These are phyloP conservation scores for Helicorthomorpha holstii DNA, from an alignment of 1,140 invertebrate genomes.

Conservation along the genomic window DNA sequence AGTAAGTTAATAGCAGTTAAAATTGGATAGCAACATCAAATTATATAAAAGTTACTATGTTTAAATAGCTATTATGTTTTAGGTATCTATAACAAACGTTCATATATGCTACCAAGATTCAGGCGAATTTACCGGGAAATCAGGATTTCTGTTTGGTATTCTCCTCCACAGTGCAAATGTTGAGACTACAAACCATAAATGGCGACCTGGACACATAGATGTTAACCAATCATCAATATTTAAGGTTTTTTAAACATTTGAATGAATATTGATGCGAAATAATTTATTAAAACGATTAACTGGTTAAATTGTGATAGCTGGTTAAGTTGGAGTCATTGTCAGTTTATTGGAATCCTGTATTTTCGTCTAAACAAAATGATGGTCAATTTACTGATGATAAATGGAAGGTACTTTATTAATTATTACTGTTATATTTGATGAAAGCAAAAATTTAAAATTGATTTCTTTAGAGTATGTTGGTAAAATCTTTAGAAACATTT, in stretches of 20 bases:
- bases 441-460: too few relatives aligned
- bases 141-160: slow-evolving; percentile 49
- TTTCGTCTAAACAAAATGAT: slow-evolving; percentile 20
- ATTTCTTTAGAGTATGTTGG: slow-evolving; percentile 37
- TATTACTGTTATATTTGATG: background rate
- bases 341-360: slow-evolving; percentile 51
- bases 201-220: slow-evolving; percentile 52
- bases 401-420: slow-evolving; percentile 21
- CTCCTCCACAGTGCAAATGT: slow-evolving; percentile 59
- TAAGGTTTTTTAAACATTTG: slow-evolving; percentile 28
- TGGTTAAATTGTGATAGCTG: slow-evolving; percentile 26
- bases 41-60: too few relatives aligned
- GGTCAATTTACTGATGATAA: slow-evolving; percentile 20
- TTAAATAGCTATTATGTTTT: too few relatives aligned
- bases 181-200: slow-evolving; percentile 67
- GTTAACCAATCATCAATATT: slow-evolving; percentile 45
- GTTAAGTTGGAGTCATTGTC: slow-evolving; percentile 57
- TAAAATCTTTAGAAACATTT: slow-evolving; percentile 52
- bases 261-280: background rate
- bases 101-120: slow-evolving; percentile 65
- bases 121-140: slow-evolving; percentile 36
- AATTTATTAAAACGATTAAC: slow-evolving; percentile 3
- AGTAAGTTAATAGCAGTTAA: slow-evolving; percentile 22
- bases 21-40: too few relatives aligned
- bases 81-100: slow-evolving; percentile 53